Base-by-base conservation (phyloP, 1,140 invertebrate genomes). In the Plectrocnemia conspersa region DNA sequence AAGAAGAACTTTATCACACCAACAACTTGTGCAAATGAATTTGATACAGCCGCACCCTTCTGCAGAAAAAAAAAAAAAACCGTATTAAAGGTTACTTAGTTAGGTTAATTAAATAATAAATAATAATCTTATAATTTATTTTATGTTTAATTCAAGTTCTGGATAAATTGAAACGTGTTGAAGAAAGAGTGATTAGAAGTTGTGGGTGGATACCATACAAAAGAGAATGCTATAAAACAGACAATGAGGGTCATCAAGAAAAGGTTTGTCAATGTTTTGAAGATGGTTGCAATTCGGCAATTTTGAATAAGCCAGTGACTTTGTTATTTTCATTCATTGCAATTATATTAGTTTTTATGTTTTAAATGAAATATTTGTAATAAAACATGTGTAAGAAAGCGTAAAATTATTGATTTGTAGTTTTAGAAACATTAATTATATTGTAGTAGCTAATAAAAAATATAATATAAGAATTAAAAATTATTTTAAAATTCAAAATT, bases 51-150 rank as follows among this genome's bases (percentile, higher is more conserved):
- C 1, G 10, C 32, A 13, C 35, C 59, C 6, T 61, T 61, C 21
- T 61, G 59, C 40, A 53, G 59, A n/a, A n/a, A n/a, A n/a, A n/a
- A n/a, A n/a, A n/a, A n/a, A 25, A 61, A 56, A 42, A 58, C 42
- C 2, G 52, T 45, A 11, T 10, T 54, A 36, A 35, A 33, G 15
- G 52, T 54, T 16, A 33, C 41, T 27, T 13, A n/a, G 25, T 22
- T 6, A 3, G 11, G 9, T 25, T 18, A 29, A 22, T 33, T 49
- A n/a, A 22, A 36, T 10, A 7, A 38, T 10, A 38, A 29, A 29
- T 7, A 29, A 7, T 29, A 29, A n/a, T 29, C n/a, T 6, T 29
- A 7, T n/a, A 29, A 29, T 29, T 29, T 29, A 29, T 29, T 38
- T 38, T 7, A 7, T 38, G 15, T 13, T 38, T 38, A 38, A 7